A percentile compares a stretch with the other conserved stretches of the same genome.
Conservation (phyloP, 1,140 invertebrate species). For the Tribolium madens region DNA sequence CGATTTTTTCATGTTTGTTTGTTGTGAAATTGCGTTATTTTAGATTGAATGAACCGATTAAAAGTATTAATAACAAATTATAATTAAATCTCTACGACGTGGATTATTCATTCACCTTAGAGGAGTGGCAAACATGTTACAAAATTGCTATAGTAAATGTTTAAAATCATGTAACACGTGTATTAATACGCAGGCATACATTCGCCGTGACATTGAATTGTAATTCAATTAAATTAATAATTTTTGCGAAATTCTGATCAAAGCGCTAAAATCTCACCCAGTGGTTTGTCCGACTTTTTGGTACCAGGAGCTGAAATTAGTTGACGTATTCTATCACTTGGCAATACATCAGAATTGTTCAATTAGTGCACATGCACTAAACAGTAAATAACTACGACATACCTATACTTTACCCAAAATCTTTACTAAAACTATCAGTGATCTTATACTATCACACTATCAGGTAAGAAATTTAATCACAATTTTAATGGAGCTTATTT, state of each 20-base stretch:
- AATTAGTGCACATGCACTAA: no score
- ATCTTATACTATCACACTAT: no score
- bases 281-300: no score
- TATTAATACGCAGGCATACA: conserved; percentile 23
- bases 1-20: neutral
- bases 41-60: conserved; percentile 23
- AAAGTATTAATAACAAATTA: conserved; percentile 1
- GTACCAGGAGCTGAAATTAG: no score
- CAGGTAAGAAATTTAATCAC: no score
- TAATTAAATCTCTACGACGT: conserved; percentile 19
- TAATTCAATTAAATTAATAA: conserved; percentile 13
- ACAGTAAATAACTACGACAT: no score
- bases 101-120: conserved; percentile 18
- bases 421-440: no score
- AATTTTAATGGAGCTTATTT: no score
- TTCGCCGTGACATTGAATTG: conserved; percentile 27
- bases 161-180: neutral
- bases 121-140: conserved; percentile 19
- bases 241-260: neutral
- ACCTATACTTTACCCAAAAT: no score
- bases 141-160: conserved; percentile 27
- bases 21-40: neutral
- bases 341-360: no score
- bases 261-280: neutral
- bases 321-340: no score